These are phyloP conservation scores for honey bee (Apis mellifera) DNA, from an alignment of 1,140 invertebrate genomes.

Conservation along the genomic window Amel_HAv3.1 CM009942.2:10241501-10242000, in stretches of 20 bases:
- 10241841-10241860: constrained; percentile 79
- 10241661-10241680: constrained; percentile 80
- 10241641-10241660: constrained; percentile 78
- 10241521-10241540: background rate
- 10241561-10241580: background rate
- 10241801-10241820: constrained; percentile 83
- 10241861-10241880: constrained; percentile 52
- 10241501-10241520: too few relatives aligned
- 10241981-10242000: constrained; percentile 73
- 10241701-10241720: constrained; percentile 76
- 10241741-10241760: constrained; percentile 67
- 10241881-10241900: constrained; percentile 67
- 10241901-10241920: constrained; percentile 51
- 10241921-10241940: constrained; percentile 53
- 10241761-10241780: constrained; percentile 74
- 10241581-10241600: constrained; percentile 11
- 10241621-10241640: constrained; percentile 76
- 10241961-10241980: constrained; percentile 60
- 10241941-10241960: constrained; percentile 60
- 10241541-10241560: too few relatives aligned
- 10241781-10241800: constrained; percentile 81
- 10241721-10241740: constrained; percentile 80
- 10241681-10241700: constrained; percentile 79
- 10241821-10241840: constrained; percentile 83
- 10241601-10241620: constrained; percentile 8